These are phyloP conservation scores for Numenius phaeopus DNA, from an alignment of 2,797 vertebrate genomes.

Conservation along the genomic window DNA sequence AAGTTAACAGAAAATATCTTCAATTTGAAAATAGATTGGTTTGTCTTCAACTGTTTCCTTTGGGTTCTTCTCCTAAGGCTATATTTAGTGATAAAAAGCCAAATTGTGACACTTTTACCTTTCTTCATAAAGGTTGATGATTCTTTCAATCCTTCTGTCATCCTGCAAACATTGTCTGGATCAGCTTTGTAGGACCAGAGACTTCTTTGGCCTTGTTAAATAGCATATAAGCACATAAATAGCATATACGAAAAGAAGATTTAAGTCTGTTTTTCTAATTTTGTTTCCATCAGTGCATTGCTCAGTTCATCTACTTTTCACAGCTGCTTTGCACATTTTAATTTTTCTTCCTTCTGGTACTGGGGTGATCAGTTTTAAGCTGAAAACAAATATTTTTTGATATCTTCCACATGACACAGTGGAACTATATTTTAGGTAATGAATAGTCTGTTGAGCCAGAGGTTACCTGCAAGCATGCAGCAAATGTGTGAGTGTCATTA, in stretches of 20 bases:
- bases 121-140: not conserved
- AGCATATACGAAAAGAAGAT: not conserved
- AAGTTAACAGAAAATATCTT: not conserved
- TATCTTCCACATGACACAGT: not conserved
- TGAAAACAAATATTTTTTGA: not conserved
- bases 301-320: not conserved
- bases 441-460: not conserved
- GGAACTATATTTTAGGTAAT: not conserved
- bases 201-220: not conserved
- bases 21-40: not conserved
- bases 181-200: not conserved
- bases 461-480: not conserved
- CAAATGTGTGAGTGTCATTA: not conserved
- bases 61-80: not conserved
- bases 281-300: not conserved
- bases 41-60: not conserved
- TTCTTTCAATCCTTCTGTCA: not conserved
- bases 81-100: not conserved
- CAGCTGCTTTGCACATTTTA: not conserved
- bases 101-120: not conserved
- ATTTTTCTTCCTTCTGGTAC: not conserved
- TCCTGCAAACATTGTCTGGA: not conserved
- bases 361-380: not conserved
- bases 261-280: not conserved
- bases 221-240: not conserved